Base-by-base conservation (phyloP, 2,888 invertebrate species). In the Metalampra italica region DNA sequence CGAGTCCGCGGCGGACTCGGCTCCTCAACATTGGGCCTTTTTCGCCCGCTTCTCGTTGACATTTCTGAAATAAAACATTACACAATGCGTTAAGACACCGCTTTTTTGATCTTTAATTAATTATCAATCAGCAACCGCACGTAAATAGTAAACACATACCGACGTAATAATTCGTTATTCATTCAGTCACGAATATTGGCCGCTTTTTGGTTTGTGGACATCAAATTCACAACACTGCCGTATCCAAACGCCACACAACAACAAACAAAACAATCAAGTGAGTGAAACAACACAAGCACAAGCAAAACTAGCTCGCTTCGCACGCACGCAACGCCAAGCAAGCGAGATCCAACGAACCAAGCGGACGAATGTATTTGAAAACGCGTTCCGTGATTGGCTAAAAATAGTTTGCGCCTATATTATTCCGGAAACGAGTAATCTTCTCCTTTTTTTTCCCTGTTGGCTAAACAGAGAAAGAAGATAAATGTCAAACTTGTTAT, bases 41-140 rank as follows among this genome's bases (percentile, higher is more conserved):
- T 63, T 53, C 80, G 71, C 59, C 81, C 82, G 57, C 87, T 87
- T 76, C 86, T 82, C 46, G 87, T 87, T 62, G 85, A 86, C 88
- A 88, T 75, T 70, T 60, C 70, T 75, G 67, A 42, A 71, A 72
- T 49, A 50, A 60, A 65, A 57, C 9, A 36, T n/a, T n/a, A 54
- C 54, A 59, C 55, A 54, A 57, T 55, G 53, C 52, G 55, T 57
- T 53, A 63, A 50, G 56, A 54, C 53, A 40, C 47, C 51, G 56
- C 47, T 60, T 64, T 57, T 54, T 59, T 63, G 52, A n/a, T n/a
- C n/a, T n/a, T 54, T 59, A 55, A 63, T 72, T 70, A 80, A 74
- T 82, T 83, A 82, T 66, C 71, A 71, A 70, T 36, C 46, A 11
- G 50, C 55, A 69, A 76, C 80, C 82, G 79, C 82, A 81, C 83